These are phyloP conservation scores for Gymnocheta viridis DNA, from an alignment of 2,888 invertebrate species.

Conservation along the genomic window DNA sequence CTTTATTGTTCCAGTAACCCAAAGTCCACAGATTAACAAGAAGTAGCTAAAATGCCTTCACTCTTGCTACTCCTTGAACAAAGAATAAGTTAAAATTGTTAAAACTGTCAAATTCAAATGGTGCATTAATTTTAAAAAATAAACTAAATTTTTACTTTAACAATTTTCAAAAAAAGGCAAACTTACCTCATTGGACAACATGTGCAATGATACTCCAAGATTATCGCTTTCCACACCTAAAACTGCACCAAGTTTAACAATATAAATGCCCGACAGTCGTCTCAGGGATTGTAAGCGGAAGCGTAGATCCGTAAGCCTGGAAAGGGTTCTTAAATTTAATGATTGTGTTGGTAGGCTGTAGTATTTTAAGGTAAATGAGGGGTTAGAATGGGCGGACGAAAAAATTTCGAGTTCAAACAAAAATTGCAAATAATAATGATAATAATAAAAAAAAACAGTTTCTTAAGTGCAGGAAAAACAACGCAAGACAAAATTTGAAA, in stretches of 20 bases:
- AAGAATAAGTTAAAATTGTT: background rate
- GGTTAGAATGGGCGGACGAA: conserved; percentile 82
- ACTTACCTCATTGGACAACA: conserved; percentile 85
- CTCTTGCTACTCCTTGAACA: background rate
- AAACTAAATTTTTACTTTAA: conserved; percentile 15
- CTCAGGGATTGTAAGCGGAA: conserved; percentile 91
- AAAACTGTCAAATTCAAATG: background rate
- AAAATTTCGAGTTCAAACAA: conserved; percentile 79
- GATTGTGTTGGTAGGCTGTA: conserved; percentile 63
- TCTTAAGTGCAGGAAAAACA: conserved; percentile 40
- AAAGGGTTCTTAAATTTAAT: conserved; percentile 81
- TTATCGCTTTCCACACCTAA: conserved; percentile 88
- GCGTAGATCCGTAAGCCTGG: conserved; percentile 89
- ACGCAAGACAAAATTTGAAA: conserved; percentile 14
- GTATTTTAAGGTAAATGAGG: conserved; percentile 74
- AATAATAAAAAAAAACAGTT: conserved; percentile 72
- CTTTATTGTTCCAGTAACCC: background rate
- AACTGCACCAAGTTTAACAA: conserved; percentile 90
- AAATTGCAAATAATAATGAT: conserved; percentile 73
- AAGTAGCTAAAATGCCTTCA: background rate
- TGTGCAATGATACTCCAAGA: conserved; percentile 83
- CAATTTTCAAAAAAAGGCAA: conserved; percentile 19
- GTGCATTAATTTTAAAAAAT: conserved; percentile 49
- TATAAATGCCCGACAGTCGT: conserved; percentile 91
- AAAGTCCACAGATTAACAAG: background rate